Conservation (phyloP, 2,888 invertebrate genomes). For the Drosophila macrospina region DNA sequence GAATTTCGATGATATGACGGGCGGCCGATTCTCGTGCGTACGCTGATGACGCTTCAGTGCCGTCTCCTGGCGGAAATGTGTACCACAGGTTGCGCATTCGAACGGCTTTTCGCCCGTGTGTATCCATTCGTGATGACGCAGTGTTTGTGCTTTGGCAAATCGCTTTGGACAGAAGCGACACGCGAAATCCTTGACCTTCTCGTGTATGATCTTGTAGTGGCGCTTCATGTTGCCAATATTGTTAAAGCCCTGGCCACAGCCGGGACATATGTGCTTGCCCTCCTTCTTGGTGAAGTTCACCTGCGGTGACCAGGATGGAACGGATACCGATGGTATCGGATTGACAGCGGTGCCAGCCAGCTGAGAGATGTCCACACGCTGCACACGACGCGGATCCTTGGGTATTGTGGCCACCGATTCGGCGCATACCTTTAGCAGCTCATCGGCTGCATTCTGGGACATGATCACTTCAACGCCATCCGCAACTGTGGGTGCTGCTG, state of each 20-base stretch:
- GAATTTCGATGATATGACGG: slow-evolving; percentile 71
- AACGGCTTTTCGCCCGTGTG: slow-evolving; percentile 84
- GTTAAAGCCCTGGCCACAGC: slow-evolving; percentile 83
- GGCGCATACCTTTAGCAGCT: slow-evolving; percentile 81
- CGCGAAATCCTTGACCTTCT: slow-evolving; percentile 83
- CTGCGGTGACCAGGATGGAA: slow-evolving; percentile 83
- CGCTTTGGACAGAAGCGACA: slow-evolving; percentile 83
- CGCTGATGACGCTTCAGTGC: slow-evolving; percentile 83
- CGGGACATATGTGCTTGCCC: slow-evolving; percentile 83
- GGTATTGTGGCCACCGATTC: slow-evolving; percentile 82
- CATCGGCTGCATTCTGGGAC: slow-evolving; percentile 81
- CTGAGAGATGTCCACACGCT: slow-evolving; percentile 81
- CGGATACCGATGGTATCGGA: slow-evolving; percentile 81
- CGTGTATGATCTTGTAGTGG: slow-evolving; percentile 83
- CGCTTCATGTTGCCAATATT: slow-evolving; percentile 83
- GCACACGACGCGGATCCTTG: slow-evolving; percentile 81
- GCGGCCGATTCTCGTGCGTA: slow-evolving; percentile 79
- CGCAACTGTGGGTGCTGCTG: neutral
- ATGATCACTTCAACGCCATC: slow-evolving; percentile 45
- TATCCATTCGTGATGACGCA: slow-evolving; percentile 84
- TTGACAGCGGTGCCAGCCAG: slow-evolving; percentile 82
- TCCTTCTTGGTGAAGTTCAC: slow-evolving; percentile 84
- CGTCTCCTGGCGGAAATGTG: slow-evolving; percentile 83
- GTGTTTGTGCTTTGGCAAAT: slow-evolving; percentile 83
- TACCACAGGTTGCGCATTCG: slow-evolving; percentile 81